phyloP scores from a whole-genome alignment of 1,140 invertebrate species.

The Brachystomella parvula region DNA sequence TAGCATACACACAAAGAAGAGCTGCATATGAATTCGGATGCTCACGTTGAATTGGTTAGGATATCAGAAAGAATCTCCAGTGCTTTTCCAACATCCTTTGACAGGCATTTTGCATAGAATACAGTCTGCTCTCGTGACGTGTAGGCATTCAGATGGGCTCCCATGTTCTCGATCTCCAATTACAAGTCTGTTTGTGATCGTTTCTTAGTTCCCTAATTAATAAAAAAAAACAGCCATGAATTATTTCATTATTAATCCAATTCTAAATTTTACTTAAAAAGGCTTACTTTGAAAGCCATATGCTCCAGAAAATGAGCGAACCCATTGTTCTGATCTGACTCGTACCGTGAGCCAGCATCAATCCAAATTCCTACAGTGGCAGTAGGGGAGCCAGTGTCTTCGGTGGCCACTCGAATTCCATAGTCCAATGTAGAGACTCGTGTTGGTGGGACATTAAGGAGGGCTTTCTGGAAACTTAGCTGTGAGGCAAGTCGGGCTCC shows the following conservation, averaged over 20 bases:
- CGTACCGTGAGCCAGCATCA: constrained; percentile 95
- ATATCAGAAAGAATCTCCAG: constrained; percentile 97
- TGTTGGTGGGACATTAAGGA: constrained; percentile 82
- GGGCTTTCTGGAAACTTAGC: constrained; percentile 41
- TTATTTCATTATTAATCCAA: neutral
- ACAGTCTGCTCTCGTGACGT: constrained; percentile 98
- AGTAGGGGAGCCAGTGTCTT: constrained; percentile 88
- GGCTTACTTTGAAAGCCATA: constrained; percentile 91
- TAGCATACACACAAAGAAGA: no score
- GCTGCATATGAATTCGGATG: neutral
- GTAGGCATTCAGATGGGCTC: constrained; percentile 97
- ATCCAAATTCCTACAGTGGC: constrained; percentile 99
- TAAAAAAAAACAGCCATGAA: no score
- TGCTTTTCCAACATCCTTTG: constrained; percentile 83
- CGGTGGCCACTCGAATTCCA: constrained; percentile 87
- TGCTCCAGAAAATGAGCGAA: constrained; percentile 99
- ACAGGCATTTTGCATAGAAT: constrained; percentile 96
- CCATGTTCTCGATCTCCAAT: constrained; percentile 97
- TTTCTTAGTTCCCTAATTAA: constrained; percentile 87
- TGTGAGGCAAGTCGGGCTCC: neutral
- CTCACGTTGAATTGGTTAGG: constrained; percentile 91
- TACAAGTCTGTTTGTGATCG: constrained; percentile 90
- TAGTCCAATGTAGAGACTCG: constrained; percentile 74
- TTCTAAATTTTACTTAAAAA: neutral
- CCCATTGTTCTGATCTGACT: constrained; percentile 90